Base-by-base conservation (phyloP, 2,888 invertebrate species). In the Brenthis hecate region DNA sequence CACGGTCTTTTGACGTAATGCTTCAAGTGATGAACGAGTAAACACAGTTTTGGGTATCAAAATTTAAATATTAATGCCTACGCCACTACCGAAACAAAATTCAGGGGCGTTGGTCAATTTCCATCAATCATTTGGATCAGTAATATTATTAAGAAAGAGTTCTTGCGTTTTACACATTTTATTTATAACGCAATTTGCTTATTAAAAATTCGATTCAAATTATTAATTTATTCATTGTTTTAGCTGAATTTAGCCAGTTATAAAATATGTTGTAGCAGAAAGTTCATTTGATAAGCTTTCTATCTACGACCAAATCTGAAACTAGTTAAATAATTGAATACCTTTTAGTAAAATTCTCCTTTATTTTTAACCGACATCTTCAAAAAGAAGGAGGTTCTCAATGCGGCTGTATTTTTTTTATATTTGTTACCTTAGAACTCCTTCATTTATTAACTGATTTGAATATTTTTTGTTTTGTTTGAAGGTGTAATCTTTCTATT, bases 21-120 rank as follows among this genome's bases (percentile, higher is more conserved):
- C 69, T 71, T 72, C 74, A 74, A 74, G 74, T 74, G 74, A 74
- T 74, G 72, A 73, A 73, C 74, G 73, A 73, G 71, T 74, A 72
- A 75, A 72, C 73, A 72, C 74, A 71, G 75, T 75, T 75, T 76
- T 76, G 72, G 74, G 66, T 73, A 80, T 76, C 78, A 73, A 75
- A 76, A 74, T 75, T 74, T 76, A 76, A 75, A 74, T 76, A 73
- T 72, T 74, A 74, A 74, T 74, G 68, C 72, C 69, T 72, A 71
- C 72, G 65, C 73, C 66, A 71, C 72, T 68, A 64, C 67, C 68
- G 63, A 58, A 61, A 65, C 70, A 72, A 67, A 69, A 73, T 73
- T 74, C 70, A 72, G 73, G 74, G 74, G 74, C 74, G 74, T 72
- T 64, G 70, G 69, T 72, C 74, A 73, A 73, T 74, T 74, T 72